Evolutionary conservation across 2,797 vertebrate genomes (phyloP), one percentile per base, ranked within the genome.

Genomic region (Clamator glandarius): DNA sequence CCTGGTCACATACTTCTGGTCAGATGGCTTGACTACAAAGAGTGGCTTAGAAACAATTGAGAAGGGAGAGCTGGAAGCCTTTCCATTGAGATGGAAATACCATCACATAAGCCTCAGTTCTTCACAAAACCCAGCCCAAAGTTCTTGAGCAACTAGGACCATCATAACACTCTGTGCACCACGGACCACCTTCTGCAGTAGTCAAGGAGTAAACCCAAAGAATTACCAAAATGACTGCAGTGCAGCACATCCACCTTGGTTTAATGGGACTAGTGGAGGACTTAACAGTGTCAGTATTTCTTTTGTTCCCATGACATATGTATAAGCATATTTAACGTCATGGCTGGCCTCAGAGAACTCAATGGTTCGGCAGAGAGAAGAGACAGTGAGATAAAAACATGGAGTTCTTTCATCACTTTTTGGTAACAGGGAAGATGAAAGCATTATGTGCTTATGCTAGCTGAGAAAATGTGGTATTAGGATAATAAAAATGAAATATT

Each of bases 401-500:
- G 12, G 26, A 10, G 11, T 66, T 39, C 10, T 83, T 95, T 72
- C 50, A 51, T 54, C 25, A 44, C 28, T 66, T 92, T 63, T 58
- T 1, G 0, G n/a, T 80, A 83, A 84, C 57, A 75, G 83, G 64
- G 57, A 77, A 89, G 52, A 89, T 44, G 29, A 92, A 90, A 84
- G 57, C 36, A 36, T 84, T 77, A 81, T 33, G 55, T 68, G 64
- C 39, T 85, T 85, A 39, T 62, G 62, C 28, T 83, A 75, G 61
- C 73, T 80, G 69, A 84, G 58, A 86, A 91, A 84, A 89, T 23
- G 61, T 46, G 15, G 35, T 66, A 67, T 85, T 62, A 87, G 44
- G 70, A 33, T 85, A 92, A 91, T 70, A 93, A 91, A 92, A 91
- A 36, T 81, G 24, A 94, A 79, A 19, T 44, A 89, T 41, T 67